Percentiles rank a stretch among this genome's conserved stretches.
phyloP scores from a whole-genome alignment of 2,888 invertebrate genomes.

The Tholera decimalis region DNA sequence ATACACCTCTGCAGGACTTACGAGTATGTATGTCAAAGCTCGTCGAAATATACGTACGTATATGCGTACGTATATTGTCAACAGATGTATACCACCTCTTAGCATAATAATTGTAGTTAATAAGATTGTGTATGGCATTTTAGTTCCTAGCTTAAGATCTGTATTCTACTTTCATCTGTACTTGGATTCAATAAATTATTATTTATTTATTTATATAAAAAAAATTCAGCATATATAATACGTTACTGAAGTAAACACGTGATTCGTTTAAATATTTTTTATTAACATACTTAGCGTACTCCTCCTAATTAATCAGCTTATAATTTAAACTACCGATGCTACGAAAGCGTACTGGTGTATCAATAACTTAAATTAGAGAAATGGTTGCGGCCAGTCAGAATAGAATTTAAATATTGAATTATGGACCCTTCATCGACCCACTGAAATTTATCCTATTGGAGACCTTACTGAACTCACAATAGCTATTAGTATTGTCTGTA shows the following conservation, averaged over 20 bases:
- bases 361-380: slow-evolving; percentile 53
- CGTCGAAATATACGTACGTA: no score
- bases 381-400: slow-evolving; percentile 32
- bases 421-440: slow-evolving; percentile 45
- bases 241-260: background rate
- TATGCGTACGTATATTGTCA: no score
- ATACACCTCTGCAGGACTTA: no score
- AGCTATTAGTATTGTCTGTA: slow-evolving; percentile 22
- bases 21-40: no score
- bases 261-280: background rate
- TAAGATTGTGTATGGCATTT: no score
- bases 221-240: no score
- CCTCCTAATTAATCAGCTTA: slow-evolving; percentile 6
- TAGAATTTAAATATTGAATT: slow-evolving; percentile 56
- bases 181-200: no score
- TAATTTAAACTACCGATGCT: slow-evolving; percentile 14
- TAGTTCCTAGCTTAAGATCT: no score
- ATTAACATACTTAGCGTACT: background rate
- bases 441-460: background rate
- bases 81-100: no score
- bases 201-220: no score
- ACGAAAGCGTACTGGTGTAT: slow-evolving; percentile 12
- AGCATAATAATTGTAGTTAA: no score
- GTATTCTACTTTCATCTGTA: no score
- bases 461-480: background rate